Percentiles rank a stretch among this genome's conserved stretches.
Conservation (phyloP, 2,113 vertebrate species). For the Oryzias curvinotus region DNA sequence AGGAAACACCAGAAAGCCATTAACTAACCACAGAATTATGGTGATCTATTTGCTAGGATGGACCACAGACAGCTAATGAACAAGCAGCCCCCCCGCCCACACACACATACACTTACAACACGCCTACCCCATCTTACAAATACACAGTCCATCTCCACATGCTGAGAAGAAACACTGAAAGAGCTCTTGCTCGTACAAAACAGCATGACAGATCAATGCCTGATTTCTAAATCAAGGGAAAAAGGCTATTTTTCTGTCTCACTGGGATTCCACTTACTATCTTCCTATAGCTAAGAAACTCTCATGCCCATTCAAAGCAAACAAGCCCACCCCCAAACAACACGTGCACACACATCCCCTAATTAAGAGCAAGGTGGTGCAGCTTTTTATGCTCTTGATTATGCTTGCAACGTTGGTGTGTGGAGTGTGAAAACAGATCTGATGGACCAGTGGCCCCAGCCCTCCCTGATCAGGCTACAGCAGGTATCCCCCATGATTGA, state of each 20-base stretch:
- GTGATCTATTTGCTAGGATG: conserved; percentile 93
- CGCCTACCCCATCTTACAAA: conserved; percentile 27
- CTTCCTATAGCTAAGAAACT: conserved; percentile 72
- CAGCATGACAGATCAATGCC: conserved; percentile 95
- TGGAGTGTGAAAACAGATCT: conserved; percentile 80
- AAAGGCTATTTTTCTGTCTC: conserved; percentile 90
- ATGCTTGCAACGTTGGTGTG: conserved; percentile 75
- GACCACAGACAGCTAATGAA: conserved; percentile 93
- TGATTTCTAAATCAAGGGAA: conserved; percentile 92
- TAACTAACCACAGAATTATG: conserved; percentile 99
- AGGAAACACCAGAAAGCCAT: conserved; percentile 99
- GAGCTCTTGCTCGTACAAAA: conserved; percentile 89
- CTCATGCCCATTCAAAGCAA: conserved; percentile 77
- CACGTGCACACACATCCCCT: conserved; percentile 60
- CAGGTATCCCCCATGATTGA: conserved; percentile 79
- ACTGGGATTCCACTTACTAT: conserved; percentile 82
- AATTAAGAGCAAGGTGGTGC: conserved; percentile 74
- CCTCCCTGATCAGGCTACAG: conserved; percentile 73
- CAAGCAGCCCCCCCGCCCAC: conserved; percentile 72
- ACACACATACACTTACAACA: conserved; percentile 11
- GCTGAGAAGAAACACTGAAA: conserved; percentile 87
- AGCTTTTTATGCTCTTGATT: conserved; percentile 71
- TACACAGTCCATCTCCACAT: conserved; percentile 52
- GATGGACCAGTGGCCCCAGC: conserved; percentile 75
- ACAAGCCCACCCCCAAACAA: conserved; percentile 55